These are phyloP conservation scores for Oscheius sp. DNA, from an alignment of 2,888 invertebrate species.

Conservation along the genomic window DNA sequence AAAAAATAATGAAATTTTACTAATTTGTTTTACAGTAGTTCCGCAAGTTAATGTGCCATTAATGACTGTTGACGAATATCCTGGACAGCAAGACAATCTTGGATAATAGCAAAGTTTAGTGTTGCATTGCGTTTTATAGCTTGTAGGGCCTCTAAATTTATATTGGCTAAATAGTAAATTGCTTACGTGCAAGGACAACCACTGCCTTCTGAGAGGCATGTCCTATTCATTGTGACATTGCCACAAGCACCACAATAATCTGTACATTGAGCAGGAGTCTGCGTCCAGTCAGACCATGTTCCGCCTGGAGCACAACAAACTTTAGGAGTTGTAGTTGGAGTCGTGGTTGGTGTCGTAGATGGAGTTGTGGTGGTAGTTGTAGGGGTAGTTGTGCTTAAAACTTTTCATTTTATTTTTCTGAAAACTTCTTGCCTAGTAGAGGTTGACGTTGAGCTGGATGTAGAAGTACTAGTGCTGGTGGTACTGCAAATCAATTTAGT, in stretches of 20 bases:
- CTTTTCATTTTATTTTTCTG: too few relatives aligned
- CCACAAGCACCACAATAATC: slow-evolving; percentile 39
- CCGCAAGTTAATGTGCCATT: slow-evolving; percentile 1
- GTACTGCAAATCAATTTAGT: too few relatives aligned
- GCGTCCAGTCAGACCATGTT: slow-evolving; percentile 38
- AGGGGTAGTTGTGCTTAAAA: background rate
- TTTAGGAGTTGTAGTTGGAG: background rate
- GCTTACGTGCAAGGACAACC: slow-evolving; percentile 46
- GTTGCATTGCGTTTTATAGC: slow-evolving; percentile 1
- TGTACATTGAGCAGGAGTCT: slow-evolving; percentile 30
- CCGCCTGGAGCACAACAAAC: background rate
- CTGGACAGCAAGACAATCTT: slow-evolving; percentile 26
- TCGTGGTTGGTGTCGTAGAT: too few relatives aligned
- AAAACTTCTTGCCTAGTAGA: too few relatives aligned
- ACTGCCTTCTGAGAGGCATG: slow-evolving; percentile 36
- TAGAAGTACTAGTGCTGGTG: background rate
- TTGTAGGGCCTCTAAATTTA: background rate
- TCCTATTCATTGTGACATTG: slow-evolving; percentile 38
- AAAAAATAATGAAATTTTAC: background rate
- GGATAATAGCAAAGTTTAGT: slow-evolving; percentile 29
- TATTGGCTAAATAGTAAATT: background rate
- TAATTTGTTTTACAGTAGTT: background rate
- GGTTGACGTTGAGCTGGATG: background rate
- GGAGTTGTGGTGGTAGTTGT: background rate
- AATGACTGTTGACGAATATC: slow-evolving; percentile 8